Percentiles rank a stretch among this genome's conserved stretches.
Conservation (phyloP, 2,888 invertebrate species). For the Barypeithes pellucidus region DNA sequence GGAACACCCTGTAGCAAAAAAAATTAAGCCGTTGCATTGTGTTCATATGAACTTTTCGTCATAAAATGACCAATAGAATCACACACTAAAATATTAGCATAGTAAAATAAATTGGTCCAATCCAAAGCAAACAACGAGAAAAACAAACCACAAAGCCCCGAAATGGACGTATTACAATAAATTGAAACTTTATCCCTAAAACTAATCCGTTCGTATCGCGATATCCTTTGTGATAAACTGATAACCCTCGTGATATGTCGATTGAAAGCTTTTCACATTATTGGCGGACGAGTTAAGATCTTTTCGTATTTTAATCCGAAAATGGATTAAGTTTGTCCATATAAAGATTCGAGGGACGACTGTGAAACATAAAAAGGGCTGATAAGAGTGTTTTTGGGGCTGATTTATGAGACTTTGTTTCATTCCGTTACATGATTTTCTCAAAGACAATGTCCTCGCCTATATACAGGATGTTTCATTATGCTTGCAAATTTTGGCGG, state of each 20-base stretch:
- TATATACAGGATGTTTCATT: too few relatives aligned
- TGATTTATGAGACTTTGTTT: background rate
- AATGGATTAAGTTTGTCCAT: conserved; percentile 17
- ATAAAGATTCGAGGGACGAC: background rate
- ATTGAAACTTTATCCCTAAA: conserved; percentile 1
- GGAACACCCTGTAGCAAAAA: too few relatives aligned
- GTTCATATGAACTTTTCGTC: too few relatives aligned
- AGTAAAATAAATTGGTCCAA: too few relatives aligned
- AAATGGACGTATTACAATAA: background rate
- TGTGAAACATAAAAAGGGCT: background rate
- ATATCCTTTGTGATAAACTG: background rate
- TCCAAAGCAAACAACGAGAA: background rate
- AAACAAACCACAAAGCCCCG: conserved; percentile 9
- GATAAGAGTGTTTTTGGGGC: background rate
- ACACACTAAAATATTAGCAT: too few relatives aligned
- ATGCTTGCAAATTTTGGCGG: too few relatives aligned
- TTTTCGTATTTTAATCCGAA: conserved; percentile 19
- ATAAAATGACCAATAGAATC: too few relatives aligned
- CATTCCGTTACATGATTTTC: background rate
- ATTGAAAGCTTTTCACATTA: conserved; percentile 26
- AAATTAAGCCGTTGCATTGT: too few relatives aligned
- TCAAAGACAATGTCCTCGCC: background rate
- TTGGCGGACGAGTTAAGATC: conserved; percentile 16
- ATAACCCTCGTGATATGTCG: conserved; percentile 7
- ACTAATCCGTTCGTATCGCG: conserved; percentile 3